Base-by-base conservation (phyloP, 2,797 vertebrate genomes). In the Cossypha polioptera region DNA sequence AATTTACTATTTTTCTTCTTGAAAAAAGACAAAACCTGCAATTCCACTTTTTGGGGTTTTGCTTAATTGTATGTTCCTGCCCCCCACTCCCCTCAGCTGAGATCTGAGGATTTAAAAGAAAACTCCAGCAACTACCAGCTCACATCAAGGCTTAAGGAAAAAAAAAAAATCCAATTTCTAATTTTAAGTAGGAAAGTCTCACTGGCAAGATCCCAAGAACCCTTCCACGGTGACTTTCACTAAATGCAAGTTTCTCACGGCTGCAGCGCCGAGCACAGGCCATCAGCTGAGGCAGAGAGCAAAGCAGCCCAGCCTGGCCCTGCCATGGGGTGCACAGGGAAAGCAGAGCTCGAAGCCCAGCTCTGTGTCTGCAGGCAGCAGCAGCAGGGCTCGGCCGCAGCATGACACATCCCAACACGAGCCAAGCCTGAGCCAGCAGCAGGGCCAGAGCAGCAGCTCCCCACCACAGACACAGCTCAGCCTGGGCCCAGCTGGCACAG, bases 111-210 rank as follows among this genome's bases (percentile, higher is more conserved):
- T 77, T 75, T 72, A 77, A 74, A 94, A 77, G 54, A 83, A 72
- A 94, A 90, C 75, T 84, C 69, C 13, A 80, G 42, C 84, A 92
- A 93, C 65, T 75, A 85, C 48, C 50, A 81, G 78, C 65, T 86
- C 63, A 90, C 51, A 84, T 51, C 35, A 51, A 80, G 62, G n/a
- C 21, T 51, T 47, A 31, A 77, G 28, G 16, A 16, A 66, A 65
- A 25, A 50, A 25, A 48, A n/a, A 66, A 86, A 55, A 48, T 18
- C 48, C 33, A 25, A 65, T 81, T 89, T 90, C 85, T 91, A 80
- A 92, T 91, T 93, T 95, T 90, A 94, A 84, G 83, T 86, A 92
- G 87, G 91, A 95, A 96, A 95, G 48, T 83, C 92, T 91, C 26
- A 26, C 69, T 94, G 92, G 95, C 94, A 88, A 51, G 75, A 77